phyloP scores from a whole-genome alignment of 2,888 invertebrate genomes.

The Platynereis dumerilii region DNA sequence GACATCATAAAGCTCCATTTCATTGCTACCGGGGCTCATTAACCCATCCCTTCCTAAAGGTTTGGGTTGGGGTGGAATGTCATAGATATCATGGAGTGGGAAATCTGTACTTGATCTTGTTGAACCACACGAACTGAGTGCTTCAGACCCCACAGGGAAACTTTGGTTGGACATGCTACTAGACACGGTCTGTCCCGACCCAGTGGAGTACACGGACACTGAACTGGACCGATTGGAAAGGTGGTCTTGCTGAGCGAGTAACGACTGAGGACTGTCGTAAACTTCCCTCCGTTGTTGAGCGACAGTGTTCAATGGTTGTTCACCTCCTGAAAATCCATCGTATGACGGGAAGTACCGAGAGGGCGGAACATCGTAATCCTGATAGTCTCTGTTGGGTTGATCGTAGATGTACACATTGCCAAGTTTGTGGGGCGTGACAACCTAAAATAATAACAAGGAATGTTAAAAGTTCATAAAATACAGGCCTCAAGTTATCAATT shows the following conservation, averaged over 20 bases:
- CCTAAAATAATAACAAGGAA: slow-evolving; percentile 52
- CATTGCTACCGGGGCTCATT: neutral
- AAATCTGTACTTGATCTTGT: slow-evolving; percentile 66
- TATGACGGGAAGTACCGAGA: slow-evolving; percentile 36
- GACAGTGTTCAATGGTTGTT: slow-evolving; percentile 3
- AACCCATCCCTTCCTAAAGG: neutral
- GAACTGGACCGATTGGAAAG: slow-evolving; percentile 58
- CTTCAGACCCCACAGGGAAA: slow-evolving; percentile 65
- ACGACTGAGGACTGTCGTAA: slow-evolving; percentile 1
- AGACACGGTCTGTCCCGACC: slow-evolving; percentile 54
- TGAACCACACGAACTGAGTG: slow-evolving; percentile 70
- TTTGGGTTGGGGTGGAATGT: slow-evolving; percentile 13
- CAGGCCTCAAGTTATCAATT: no score
- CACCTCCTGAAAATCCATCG: neutral
- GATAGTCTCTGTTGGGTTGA: slow-evolving; percentile 57
- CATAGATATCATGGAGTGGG: slow-evolving; percentile 30
- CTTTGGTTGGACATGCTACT: slow-evolving; percentile 65
- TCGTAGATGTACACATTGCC: slow-evolving; percentile 79
- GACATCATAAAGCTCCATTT: slow-evolving; percentile 35
- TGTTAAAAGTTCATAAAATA: slow-evolving; percentile 25
- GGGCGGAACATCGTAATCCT: slow-evolving; percentile 58
- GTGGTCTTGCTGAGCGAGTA: slow-evolving; percentile 9
- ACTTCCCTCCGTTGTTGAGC: slow-evolving; percentile 7
- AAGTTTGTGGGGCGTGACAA: slow-evolving; percentile 69
- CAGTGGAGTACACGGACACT: slow-evolving; percentile 59